phyloP scores from a whole-genome alignment of 2,797 vertebrate genomes.

The Semotilus atromaculatus region DNA sequence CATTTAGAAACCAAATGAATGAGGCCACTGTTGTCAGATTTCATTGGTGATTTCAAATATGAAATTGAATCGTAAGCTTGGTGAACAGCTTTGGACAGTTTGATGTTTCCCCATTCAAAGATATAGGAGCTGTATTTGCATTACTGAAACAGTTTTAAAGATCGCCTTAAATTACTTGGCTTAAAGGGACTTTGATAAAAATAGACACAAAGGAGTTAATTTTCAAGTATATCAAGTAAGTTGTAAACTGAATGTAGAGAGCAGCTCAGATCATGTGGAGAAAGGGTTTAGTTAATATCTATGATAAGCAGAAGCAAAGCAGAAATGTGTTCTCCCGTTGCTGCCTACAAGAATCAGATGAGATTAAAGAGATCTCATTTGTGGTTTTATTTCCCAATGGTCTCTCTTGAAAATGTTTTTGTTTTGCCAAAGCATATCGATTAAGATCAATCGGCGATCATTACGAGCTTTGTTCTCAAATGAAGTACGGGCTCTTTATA shows the following conservation, averaged over 20 bases:
- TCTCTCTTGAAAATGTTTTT: background rate
- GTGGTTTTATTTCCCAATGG: background rate
- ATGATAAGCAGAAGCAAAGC: slow-evolving; percentile 1
- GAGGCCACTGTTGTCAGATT: too few relatives aligned
- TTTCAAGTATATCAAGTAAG: background rate
- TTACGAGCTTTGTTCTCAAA: background rate
- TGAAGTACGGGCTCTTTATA: background rate
- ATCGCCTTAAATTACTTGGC: too few relatives aligned
- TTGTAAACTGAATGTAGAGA: background rate
- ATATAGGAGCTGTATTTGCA: too few relatives aligned
- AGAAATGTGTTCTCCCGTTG: background rate
- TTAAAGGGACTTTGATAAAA: background rate
- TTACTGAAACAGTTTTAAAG: too few relatives aligned
- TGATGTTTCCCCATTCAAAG: too few relatives aligned
- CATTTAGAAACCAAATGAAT: too few relatives aligned
- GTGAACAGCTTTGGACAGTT: too few relatives aligned
- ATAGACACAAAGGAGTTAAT: background rate
- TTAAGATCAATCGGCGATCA: background rate
- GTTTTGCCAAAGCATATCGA: background rate
- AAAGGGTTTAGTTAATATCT: background rate
- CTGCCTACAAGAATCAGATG: background rate
- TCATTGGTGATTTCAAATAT: too few relatives aligned
- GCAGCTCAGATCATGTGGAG: background rate
- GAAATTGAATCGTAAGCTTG: too few relatives aligned
- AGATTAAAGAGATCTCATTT: background rate